These are phyloP conservation scores for Phyllotreta striolata DNA, from an alignment of 2,888 invertebrate species.

Conservation along the genomic window DNA sequence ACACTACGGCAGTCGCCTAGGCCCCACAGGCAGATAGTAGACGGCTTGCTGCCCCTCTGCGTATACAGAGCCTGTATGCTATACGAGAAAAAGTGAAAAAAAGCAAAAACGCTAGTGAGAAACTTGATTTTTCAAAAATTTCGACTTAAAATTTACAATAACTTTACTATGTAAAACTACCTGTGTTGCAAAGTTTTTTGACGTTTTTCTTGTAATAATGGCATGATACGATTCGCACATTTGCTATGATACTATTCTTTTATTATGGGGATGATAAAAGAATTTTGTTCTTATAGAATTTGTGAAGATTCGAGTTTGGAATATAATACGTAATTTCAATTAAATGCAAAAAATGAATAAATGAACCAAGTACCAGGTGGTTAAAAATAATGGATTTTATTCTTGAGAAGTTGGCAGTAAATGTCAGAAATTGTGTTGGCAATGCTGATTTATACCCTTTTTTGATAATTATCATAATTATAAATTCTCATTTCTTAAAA, in stretches of 20 bases:
- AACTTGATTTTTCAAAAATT: constrained; percentile 46
- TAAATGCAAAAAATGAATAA: no score
- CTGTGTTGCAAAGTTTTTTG: constrained; percentile 57
- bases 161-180: constrained; percentile 36
- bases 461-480: no score
- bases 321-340: no score
- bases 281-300: no score
- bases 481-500: no score
- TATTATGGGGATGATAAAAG: no score
- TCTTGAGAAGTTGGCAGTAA: no score
- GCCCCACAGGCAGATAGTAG: constrained; percentile 64
- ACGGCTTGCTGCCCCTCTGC: constrained; percentile 63
- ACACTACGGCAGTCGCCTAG: constrained; percentile 59
- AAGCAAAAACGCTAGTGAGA: constrained; percentile 55
- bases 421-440: no score
- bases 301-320: no score
- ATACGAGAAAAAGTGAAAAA: constrained; percentile 61
- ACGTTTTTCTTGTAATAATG: constrained; percentile 32
- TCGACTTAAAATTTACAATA: constrained; percentile 49
- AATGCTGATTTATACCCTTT: no score
- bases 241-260: neutral
- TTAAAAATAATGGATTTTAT: no score
- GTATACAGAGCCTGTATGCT: constrained; percentile 64
- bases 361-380: no score
- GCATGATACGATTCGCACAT: neutral